Evolutionary conservation across 1,140 invertebrate genomes (phyloP).

Genomic region (Daktulosphaira vitifoliae): DNA sequence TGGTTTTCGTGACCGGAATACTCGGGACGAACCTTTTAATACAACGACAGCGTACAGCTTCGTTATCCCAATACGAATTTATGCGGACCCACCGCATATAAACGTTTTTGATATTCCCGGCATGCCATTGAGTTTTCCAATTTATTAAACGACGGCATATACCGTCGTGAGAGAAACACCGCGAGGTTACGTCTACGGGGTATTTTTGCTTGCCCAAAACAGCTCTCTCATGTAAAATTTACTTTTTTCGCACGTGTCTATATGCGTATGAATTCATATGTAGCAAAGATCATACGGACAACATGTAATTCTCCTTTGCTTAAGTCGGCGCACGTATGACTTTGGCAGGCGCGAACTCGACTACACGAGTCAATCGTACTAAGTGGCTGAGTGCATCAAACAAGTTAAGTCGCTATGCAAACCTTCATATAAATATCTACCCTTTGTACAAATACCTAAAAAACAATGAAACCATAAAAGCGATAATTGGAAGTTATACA

Average conservation of each 20-base stretch:
- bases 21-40: constrained; percentile 6
- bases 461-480: too few species aligned
- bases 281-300: neutral
- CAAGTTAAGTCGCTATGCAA: too few species aligned
- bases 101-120: constrained; percentile 20
- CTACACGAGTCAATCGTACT: neutral
- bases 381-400: neutral
- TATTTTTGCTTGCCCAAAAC: too few species aligned
- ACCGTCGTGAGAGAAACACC: neutral
- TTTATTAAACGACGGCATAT: constrained; percentile 30
- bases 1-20: constrained; percentile 30
- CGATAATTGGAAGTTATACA: too few species aligned
- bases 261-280: neutral
- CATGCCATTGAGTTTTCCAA: constrained; percentile 12
- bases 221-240: too few species aligned
- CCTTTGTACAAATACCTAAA: too few species aligned
- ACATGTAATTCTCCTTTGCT: too few species aligned
- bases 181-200: neutral
- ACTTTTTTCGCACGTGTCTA: too few species aligned
- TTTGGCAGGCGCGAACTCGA: too few species aligned
- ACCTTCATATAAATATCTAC: too few species aligned
- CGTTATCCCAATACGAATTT: constrained; percentile 1
- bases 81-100: neutral
- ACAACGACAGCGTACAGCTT: neutral
- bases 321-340: too few species aligned